Evolutionary conservation across 2,888 invertebrate species (phyloP).

Genomic region (Dryobotodes eremita): DNA sequence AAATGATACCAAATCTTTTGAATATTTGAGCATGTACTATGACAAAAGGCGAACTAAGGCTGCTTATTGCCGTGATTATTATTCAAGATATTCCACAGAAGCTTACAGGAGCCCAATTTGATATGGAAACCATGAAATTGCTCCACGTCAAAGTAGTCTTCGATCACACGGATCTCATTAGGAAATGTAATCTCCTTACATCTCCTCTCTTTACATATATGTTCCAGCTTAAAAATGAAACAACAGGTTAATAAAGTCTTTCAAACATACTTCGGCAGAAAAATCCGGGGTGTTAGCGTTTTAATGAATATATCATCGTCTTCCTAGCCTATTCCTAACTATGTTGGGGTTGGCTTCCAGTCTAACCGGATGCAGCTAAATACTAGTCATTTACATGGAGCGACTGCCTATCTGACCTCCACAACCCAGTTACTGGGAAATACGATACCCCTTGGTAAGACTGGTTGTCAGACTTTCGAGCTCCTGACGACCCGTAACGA

Average conservation of each 20-base stretch:
- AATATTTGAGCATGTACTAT: constrained; percentile 1
- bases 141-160: background rate
- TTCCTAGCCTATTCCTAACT: background rate
- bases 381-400: background rate
- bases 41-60: background rate
- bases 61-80: background rate
- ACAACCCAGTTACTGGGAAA: background rate
- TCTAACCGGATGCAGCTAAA: background rate
- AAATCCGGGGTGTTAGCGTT: background rate
- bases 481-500: background rate
- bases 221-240: background rate
- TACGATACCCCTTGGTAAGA: background rate
- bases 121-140: background rate
- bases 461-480: background rate
- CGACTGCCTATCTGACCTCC: background rate
- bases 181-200: background rate
- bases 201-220: background rate
- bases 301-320: constrained; percentile 17
- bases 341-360: background rate
- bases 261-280: background rate
- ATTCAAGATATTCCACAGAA: background rate
- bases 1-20: constrained; percentile 13
- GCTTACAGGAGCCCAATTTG: background rate
- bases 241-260: background rate
- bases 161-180: background rate